A percentile compares a stretch with the other conserved stretches of the same genome.
Conservation (phyloP, 1,140 invertebrate genomes). For the Drosophila murphyi region DNA sequence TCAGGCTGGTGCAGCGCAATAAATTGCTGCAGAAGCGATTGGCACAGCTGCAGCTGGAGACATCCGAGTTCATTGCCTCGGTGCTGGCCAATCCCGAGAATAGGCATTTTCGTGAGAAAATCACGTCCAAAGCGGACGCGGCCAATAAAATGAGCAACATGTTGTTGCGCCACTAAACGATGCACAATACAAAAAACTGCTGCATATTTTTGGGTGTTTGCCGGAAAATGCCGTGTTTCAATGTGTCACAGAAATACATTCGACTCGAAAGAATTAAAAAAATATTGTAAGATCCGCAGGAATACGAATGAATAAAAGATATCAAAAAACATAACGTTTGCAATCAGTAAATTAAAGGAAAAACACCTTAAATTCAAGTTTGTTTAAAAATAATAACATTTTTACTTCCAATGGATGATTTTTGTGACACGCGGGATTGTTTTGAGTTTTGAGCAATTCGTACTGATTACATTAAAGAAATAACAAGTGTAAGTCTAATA, state of each 20-base stretch:
- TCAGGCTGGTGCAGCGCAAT: constrained; percentile 81
- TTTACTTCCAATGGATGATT: constrained; percentile 5
- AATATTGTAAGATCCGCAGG: neutral
- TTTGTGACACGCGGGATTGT: constrained; percentile 20
- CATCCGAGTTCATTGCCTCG: constrained; percentile 77
- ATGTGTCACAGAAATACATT: constrained; percentile 23
- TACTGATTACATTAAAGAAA: constrained; percentile 71
- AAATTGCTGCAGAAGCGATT: constrained; percentile 73
- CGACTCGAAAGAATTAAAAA: neutral
- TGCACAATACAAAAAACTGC: constrained; percentile 16
- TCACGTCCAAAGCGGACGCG: constrained; percentile 49
- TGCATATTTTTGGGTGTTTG: constrained; percentile 51
- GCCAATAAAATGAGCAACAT: constrained; percentile 61
- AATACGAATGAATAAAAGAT: neutral
- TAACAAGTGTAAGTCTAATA: constrained; percentile 51
- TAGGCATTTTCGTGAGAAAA: constrained; percentile 70
- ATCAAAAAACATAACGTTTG: neutral
- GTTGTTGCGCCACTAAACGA: constrained; percentile 63
- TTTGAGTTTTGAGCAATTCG: constrained; percentile 52
- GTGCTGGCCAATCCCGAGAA: constrained; percentile 82
- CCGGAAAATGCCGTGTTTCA: constrained; percentile 25
- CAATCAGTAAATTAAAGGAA: neutral
- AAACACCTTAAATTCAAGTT: neutral
- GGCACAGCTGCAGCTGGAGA: constrained; percentile 73
- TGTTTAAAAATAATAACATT: neutral